A percentile compares a stretch with the other conserved stretches of the same genome.
Conservation (phyloP, 1,140 invertebrate genomes). For the Geopemphigus sp. region DNA sequence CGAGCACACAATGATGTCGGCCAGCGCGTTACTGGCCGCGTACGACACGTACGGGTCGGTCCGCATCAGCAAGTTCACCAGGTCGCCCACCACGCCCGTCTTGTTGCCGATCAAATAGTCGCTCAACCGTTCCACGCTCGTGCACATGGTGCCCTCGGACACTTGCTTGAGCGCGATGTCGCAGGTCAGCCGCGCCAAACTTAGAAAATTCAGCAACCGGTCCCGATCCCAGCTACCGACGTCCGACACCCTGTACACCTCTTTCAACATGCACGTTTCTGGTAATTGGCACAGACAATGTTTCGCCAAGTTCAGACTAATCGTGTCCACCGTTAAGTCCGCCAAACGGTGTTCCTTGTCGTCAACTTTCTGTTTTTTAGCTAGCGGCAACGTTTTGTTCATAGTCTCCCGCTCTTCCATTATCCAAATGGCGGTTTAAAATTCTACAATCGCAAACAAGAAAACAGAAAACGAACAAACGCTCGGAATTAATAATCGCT, state of each 20-base stretch:
- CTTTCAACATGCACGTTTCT: conserved; percentile 28
- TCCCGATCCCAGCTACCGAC: conserved; percentile 69
- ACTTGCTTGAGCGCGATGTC: conserved; percentile 82
- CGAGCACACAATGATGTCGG: conserved; percentile 78
- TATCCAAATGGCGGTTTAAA: background rate
- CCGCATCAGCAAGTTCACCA: conserved; percentile 74
- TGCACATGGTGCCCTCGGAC: conserved; percentile 74
- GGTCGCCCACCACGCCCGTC: conserved; percentile 77
- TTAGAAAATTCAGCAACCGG: conserved; percentile 72
- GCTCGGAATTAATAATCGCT: too few species aligned
- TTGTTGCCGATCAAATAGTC: conserved; percentile 76
- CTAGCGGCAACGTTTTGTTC: conserved; percentile 44
- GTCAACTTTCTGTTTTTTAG: conserved; percentile 41
- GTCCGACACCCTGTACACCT: conserved; percentile 53
- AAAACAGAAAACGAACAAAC: background rate
- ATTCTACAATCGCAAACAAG: conserved; percentile 15
- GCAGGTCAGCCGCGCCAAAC: conserved; percentile 77
- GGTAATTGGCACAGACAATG: conserved; percentile 47
- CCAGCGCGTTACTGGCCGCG: conserved; percentile 73
- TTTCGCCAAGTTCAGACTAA: conserved; percentile 41
- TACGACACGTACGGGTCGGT: conserved; percentile 78
- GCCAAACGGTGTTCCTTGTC: conserved; percentile 35
- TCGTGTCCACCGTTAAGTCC: conserved; percentile 31
- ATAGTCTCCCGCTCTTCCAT: conserved; percentile 45
- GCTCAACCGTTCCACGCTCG: conserved; percentile 72